Evolutionary conservation across 2,888 invertebrate genomes (phyloP).

Genomic region (Dermolepida albohirtum): DNA sequence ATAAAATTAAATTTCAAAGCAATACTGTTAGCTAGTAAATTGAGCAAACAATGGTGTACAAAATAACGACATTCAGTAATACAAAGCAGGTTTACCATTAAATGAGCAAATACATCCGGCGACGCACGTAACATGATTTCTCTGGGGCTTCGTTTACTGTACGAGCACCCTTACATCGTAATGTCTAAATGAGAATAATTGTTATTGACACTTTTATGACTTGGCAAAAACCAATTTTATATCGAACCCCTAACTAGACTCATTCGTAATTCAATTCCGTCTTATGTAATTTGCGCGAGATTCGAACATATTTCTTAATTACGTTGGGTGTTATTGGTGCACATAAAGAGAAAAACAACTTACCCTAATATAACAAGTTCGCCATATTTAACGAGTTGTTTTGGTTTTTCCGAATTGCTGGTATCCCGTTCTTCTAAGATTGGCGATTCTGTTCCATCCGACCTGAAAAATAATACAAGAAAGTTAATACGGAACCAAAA

Average conservation of each 20-base stretch:
- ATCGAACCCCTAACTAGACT: too few relatives aligned
- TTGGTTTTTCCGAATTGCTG: constrained; percentile 83
- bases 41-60: too few relatives aligned
- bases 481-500: background rate
- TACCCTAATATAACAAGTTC: constrained; percentile 95
- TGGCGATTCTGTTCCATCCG: constrained; percentile 78
- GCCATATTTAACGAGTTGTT: constrained; percentile 86
- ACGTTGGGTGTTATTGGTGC: background rate
- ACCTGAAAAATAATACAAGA: constrained; percentile 63
- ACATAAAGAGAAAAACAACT: constrained; percentile 61
- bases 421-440: constrained; percentile 80
- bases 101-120: too few relatives aligned
- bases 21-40: too few relatives aligned
- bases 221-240: constrained; percentile 22
- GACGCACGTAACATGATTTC: too few relatives aligned
- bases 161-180: too few relatives aligned
- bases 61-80: too few relatives aligned
- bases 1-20: too few relatives aligned
- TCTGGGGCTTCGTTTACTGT: too few relatives aligned
- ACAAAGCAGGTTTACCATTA: too few relatives aligned
- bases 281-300: background rate
- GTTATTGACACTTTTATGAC: constrained; percentile 31
- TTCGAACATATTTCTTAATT: background rate
- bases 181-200: constrained; percentile 32
- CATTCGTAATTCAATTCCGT: too few relatives aligned